These are phyloP conservation scores for Echinops telfairi DNA, from an alignment of 2,113 vertebrate genomes.

Conservation along the genomic window DNA sequence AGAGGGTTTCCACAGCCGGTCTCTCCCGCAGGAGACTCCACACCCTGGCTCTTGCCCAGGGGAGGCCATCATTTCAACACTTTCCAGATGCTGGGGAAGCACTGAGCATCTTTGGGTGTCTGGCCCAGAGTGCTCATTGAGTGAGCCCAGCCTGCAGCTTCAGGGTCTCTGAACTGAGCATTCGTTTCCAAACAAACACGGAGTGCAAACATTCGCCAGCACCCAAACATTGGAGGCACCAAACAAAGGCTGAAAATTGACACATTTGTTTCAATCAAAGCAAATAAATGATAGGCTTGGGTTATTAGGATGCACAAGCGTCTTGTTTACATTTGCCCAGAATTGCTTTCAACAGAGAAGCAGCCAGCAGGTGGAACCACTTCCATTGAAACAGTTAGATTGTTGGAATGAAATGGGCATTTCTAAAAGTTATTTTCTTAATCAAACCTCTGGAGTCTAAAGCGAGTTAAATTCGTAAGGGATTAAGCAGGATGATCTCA, in stretches of 20 bases:
- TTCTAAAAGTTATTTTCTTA: constrained; percentile 61
- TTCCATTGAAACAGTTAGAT: constrained; percentile 58
- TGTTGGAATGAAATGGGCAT: constrained; percentile 45
- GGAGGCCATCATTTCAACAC: not conserved
- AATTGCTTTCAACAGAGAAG: constrained; percentile 78
- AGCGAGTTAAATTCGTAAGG: not conserved
- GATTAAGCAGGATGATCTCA: not conserved
- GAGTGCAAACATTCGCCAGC: constrained; percentile 65
- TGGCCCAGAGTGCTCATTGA: not conserved
- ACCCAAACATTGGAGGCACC: constrained; percentile 67
- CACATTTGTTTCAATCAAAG: constrained; percentile 81
- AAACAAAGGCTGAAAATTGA: constrained; percentile 81
- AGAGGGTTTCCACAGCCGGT: not conserved
- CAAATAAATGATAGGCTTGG: constrained; percentile 81
- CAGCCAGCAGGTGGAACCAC: constrained; percentile 75
- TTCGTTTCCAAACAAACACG: constrained; percentile 69
- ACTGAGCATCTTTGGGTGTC: not conserved
- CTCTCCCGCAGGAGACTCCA: not conserved
- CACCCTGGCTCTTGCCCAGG: not conserved
- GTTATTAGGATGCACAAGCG: constrained; percentile 71
- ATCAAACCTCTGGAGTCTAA: constrained; percentile 41
- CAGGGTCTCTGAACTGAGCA: constrained; percentile 54
- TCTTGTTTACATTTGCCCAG: constrained; percentile 78
- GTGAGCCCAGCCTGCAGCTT: not conserved
- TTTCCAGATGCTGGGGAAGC: not conserved